A percentile compares a stretch with the other conserved stretches of the same genome.
Evolutionary conservation across 2,888 invertebrate species (phyloP).

Genomic region (Ophonus ardosiacus): DNA sequence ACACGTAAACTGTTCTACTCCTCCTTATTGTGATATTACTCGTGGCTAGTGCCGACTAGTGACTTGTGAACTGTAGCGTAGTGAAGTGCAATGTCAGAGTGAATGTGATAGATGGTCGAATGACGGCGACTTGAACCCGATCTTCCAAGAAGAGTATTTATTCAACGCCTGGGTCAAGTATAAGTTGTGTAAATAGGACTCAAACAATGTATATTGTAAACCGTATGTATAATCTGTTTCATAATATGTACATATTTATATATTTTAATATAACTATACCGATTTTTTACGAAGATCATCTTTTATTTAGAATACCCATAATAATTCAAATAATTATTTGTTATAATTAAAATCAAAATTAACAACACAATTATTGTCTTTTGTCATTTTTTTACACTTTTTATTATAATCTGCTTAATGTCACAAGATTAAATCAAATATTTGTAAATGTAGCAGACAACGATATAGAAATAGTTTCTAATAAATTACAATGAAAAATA

Average conservation of each 20-base stretch:
- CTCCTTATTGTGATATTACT: conserved; percentile 59
- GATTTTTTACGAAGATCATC: conserved; percentile 56
- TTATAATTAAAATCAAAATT: too few species aligned
- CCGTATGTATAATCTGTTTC: conserved; percentile 63
- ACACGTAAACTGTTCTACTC: background rate
- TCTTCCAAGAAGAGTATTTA: conserved; percentile 64
- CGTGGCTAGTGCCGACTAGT: conserved; percentile 40
- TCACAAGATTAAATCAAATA: background rate
- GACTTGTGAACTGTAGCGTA: conserved; percentile 52
- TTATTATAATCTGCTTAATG: background rate
- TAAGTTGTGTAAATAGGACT: conserved; percentile 61
- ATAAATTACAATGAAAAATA: background rate
- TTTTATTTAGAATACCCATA: conserved; percentile 31
- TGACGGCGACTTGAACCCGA: conserved; percentile 63
- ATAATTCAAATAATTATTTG: background rate
- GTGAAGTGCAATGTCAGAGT: conserved; percentile 58
- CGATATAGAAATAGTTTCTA: background rate
- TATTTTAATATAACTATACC: conserved; percentile 64
- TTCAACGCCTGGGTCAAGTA: conserved; percentile 61
- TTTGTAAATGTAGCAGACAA: background rate
- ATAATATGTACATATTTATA: conserved; percentile 64
- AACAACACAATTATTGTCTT: too few species aligned
- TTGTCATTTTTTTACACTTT: too few species aligned
- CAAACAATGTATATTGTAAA: conserved; percentile 62
- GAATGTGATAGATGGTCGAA: conserved; percentile 64